A percentile compares a stretch with the other conserved stretches of the same genome.
These are phyloP conservation scores for Exocentrus adspersus DNA, from an alignment of 2,888 invertebrate genomes.

Conservation along the genomic window DNA sequence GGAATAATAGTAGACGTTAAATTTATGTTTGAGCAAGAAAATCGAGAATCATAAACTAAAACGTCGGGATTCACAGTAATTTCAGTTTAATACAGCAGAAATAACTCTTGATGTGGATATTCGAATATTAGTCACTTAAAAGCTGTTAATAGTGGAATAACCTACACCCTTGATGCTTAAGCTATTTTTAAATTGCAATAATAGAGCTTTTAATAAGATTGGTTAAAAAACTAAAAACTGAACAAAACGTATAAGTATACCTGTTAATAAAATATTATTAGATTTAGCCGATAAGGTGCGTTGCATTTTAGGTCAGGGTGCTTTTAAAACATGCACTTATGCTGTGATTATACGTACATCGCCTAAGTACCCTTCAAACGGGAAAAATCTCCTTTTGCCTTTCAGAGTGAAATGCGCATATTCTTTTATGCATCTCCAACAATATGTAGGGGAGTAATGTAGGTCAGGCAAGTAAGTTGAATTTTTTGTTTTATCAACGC, in stretches of 20 bases:
- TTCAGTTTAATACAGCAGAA: no score
- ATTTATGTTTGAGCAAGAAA: no score
- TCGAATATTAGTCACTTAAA: no score
- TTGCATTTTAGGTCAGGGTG: background rate
- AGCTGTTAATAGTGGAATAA: no score
- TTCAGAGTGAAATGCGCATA: constrained; percentile 29
- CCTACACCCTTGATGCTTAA: no score
- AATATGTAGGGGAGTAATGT: constrained; percentile 40
- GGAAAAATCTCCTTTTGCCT: constrained; percentile 27
- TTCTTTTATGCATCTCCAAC: constrained; percentile 38
- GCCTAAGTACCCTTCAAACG: constrained; percentile 19
- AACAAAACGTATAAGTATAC: background rate
- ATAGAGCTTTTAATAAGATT: no score
- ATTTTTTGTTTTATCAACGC: constrained; percentile 30
- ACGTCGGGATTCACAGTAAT: no score
- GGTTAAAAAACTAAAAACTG: no score
- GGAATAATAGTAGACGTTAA: no score
- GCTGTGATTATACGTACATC: constrained; percentile 10
- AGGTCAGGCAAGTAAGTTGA: constrained; percentile 39
- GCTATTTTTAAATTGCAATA: no score
- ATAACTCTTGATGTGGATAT: no score
- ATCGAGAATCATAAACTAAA: no score
- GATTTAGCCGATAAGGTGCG: background rate
- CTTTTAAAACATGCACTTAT: constrained; percentile 18
- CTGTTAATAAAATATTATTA: background rate